These are phyloP conservation scores for honey bee (Apis mellifera) DNA, from an alignment of 1,140 invertebrate species.

Conservation along the genomic window DNA sequence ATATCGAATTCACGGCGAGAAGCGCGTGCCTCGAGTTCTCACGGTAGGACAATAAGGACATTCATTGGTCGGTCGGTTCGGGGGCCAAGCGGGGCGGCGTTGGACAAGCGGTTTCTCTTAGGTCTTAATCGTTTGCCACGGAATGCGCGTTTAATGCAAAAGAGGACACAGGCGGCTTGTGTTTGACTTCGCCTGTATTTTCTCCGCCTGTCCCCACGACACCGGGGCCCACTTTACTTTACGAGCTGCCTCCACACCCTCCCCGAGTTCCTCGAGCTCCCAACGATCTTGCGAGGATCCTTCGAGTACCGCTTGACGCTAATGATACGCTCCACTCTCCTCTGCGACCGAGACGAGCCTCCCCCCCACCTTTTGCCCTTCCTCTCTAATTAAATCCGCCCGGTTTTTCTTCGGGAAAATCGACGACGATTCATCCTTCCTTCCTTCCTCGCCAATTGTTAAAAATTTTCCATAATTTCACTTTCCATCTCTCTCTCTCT, in stretches of 20 bases:
- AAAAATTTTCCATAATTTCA: too few relatives aligned
- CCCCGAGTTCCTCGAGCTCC: slow-evolving; percentile 34
- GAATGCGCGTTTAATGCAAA: slow-evolving; percentile 72
- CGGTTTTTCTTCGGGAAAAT: background rate
- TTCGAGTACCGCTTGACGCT: slow-evolving; percentile 40
- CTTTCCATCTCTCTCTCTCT: too few relatives aligned
- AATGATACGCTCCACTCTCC: slow-evolving; percentile 41
- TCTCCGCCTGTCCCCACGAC: slow-evolving; percentile 40
- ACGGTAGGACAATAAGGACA: slow-evolving; percentile 76
- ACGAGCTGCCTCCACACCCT: slow-evolving; percentile 42
- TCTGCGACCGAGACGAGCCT: background rate
- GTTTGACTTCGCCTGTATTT: slow-evolving; percentile 57
- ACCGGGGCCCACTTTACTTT: slow-evolving; percentile 36
- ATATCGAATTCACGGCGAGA: slow-evolving; percentile 69
- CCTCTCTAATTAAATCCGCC: slow-evolving; percentile 3
- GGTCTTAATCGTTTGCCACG: slow-evolving; percentile 74
- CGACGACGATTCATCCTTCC: background rate
- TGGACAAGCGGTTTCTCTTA: slow-evolving; percentile 64
- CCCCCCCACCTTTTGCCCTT: background rate
- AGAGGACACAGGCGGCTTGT: slow-evolving; percentile 61
- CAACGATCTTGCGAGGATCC: slow-evolving; percentile 26
- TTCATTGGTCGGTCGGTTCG: slow-evolving; percentile 68
- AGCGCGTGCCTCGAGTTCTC: slow-evolving; percentile 71
- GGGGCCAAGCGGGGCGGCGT: background rate
- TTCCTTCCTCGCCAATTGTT: background rate